phyloP scores from a whole-genome alignment of 2,797 vertebrate genomes.

The Pseudopleuronectes americanus region DNA sequence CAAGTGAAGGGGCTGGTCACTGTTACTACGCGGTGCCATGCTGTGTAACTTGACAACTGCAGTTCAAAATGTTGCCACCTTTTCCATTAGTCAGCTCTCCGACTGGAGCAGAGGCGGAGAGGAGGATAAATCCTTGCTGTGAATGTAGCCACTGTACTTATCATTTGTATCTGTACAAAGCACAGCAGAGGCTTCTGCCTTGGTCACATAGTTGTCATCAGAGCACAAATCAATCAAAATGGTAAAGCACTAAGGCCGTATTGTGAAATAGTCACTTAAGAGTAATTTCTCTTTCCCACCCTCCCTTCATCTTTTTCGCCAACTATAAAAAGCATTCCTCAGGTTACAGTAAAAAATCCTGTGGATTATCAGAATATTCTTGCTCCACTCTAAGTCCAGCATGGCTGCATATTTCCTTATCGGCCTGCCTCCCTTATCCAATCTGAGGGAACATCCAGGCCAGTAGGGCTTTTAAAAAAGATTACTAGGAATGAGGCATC shows the following conservation, averaged over 20 bases:
- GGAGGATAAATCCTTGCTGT: background rate
- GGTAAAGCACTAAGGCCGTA: background rate
- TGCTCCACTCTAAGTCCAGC: slow-evolving; percentile 37
- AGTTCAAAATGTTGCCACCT: slow-evolving; percentile 55
- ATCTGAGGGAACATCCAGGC: slow-evolving; percentile 36
- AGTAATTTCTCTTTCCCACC: background rate
- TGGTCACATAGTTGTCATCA: slow-evolving; percentile 12
- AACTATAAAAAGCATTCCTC: slow-evolving; percentile 51
- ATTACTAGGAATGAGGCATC: slow-evolving; percentile 28
- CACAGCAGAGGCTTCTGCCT: slow-evolving; percentile 9
- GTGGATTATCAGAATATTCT: slow-evolving; percentile 58
- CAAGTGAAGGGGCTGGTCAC: slow-evolving; percentile 29
- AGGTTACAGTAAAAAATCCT: slow-evolving; percentile 47
- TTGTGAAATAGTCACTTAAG: background rate
- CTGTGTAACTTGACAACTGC: slow-evolving; percentile 42
- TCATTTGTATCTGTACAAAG: slow-evolving; percentile 21
- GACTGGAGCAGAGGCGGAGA: slow-evolving; percentile 1
- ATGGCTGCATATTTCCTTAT: slow-evolving; percentile 46
- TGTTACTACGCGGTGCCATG: slow-evolving; percentile 19
- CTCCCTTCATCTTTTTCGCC: slow-evolving; percentile 24
- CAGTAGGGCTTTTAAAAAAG: slow-evolving; percentile 29
- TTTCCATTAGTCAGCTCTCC: slow-evolving; percentile 48
- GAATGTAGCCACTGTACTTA: slow-evolving; percentile 15
- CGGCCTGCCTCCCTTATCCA: background rate
- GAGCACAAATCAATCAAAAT: slow-evolving; percentile 6